These are phyloP conservation scores for Mugil cephalus DNA, from an alignment of 2,113 vertebrate species.

Conservation along the genomic window DNA sequence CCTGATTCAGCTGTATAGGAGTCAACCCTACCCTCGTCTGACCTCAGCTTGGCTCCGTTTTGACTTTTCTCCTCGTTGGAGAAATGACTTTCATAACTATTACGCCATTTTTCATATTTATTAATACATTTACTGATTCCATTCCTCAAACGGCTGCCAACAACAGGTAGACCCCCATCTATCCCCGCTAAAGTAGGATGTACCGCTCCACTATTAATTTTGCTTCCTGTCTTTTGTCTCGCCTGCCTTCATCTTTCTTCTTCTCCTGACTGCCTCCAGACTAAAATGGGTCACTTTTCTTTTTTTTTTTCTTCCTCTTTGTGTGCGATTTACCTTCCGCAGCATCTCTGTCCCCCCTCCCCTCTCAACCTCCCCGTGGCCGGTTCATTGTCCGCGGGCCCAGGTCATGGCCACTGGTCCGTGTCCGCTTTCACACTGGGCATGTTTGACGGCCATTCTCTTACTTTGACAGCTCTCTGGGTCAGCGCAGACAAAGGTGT, in stretches of 20 bases:
- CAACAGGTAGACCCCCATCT: background rate
- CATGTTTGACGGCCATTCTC: slow-evolving; percentile 76
- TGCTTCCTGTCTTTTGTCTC: slow-evolving; percentile 23
- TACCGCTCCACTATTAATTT: background rate
- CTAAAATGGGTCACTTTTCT: slow-evolving; percentile 42
- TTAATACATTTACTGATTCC: background rate
- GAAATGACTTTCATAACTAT: no score
- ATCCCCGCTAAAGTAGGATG: slow-evolving; percentile 5
- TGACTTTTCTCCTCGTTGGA: no score
- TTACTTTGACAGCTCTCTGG: slow-evolving; percentile 70
- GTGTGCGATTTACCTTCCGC: slow-evolving; percentile 47
- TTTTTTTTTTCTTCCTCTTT: slow-evolving; percentile 30
- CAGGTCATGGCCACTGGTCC: slow-evolving; percentile 71
- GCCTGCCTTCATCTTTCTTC: background rate
- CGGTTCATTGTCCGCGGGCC: slow-evolving; percentile 60
- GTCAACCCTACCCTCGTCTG: no score
- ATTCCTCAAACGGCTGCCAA: slow-evolving; percentile 3
- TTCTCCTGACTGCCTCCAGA: slow-evolving; percentile 1
- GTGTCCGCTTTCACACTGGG: slow-evolving; percentile 71
- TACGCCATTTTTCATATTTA: background rate
- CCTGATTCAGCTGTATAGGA: no score
- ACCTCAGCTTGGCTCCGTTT: no score
- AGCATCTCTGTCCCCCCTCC: slow-evolving; percentile 9
- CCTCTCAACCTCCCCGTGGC: slow-evolving; percentile 32
- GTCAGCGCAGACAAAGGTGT: slow-evolving; percentile 66